Evolutionary conservation across 2,113 vertebrate genomes (phyloP), one percentile per base, ranked within the genome.

Genomic region (Grallaria varia): DNA sequence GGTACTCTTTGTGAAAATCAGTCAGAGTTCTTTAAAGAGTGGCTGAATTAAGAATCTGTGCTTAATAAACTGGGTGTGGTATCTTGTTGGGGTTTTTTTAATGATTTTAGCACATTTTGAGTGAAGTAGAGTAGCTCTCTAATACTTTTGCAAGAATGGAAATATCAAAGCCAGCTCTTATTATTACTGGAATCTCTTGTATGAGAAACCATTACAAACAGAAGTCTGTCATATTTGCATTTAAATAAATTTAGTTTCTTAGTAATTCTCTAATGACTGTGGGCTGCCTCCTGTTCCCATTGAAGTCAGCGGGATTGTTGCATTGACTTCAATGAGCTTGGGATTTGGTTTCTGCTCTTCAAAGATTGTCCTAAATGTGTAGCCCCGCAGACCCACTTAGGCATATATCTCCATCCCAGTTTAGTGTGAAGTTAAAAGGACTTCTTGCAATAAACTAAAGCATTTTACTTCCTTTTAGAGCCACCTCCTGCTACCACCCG

Each of bases 91-190:
- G 49, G 49, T 56, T 68, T 83, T 73, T 88, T 73, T 79, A 67
- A 94, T 85, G 55, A 83, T 45, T 95, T 94, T 84, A 95, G 75
- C 91, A 92, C 45, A 94, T 92, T 95, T 95, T 91, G 47, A 92
- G 33, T 62, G 78, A 63, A 64, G 47, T 76, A 74, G 58, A 79
- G 37, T 84, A 85, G 27, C 40, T 82, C 47, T 63, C 76, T 77
- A 92, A 79, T 66, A 44, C 30, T 93, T 96, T 69, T 73, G 39
- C 45, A 91, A 94, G 71, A 93, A 91, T 91, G 75, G 63, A 96
- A 96, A 93, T 68, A 86, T 14, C 45, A 31, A 92, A 95, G 67
- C 95, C 79, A 94, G 67, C 35, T 93, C 44, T 84, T 82, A 63
- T 9, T 95, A 79, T 89, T 95, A 89, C 74, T 0, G 0, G 39